These are phyloP conservation scores for Cantharis flavilabris DNA, from an alignment of 2,888 invertebrate species.

Conservation along the genomic window DNA sequence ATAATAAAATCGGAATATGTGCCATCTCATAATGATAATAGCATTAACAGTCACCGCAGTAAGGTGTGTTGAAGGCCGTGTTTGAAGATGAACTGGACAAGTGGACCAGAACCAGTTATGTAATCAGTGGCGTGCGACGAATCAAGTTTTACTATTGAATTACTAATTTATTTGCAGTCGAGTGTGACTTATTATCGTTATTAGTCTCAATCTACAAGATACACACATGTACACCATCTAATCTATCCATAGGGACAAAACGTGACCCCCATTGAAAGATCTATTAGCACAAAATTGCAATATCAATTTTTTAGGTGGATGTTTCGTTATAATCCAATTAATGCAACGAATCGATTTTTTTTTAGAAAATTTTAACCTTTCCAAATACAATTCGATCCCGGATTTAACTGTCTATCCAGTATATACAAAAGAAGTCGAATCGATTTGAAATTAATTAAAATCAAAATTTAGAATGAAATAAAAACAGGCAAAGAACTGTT, in stretches of 20 bases:
- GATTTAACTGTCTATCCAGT: background rate
- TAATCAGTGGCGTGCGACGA: slow-evolving; percentile 18
- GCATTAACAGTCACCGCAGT: slow-evolving; percentile 13
- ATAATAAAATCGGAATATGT: slow-evolving; percentile 16
- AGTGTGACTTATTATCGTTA: slow-evolving; percentile 22
- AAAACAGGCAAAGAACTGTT: background rate
- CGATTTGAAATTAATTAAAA: background rate
- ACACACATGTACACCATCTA: background rate
- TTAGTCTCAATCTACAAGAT: slow-evolving; percentile 2
- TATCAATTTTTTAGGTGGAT: background rate
- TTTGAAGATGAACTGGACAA: slow-evolving; percentile 28
- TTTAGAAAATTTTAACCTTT: background rate
- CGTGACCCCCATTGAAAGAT: slow-evolving; percentile 5
- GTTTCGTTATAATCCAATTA: background rate
- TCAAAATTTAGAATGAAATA: background rate
- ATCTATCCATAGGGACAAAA: slow-evolving; percentile 7
- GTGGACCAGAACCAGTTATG: slow-evolving; percentile 30
- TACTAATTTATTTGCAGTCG: slow-evolving; percentile 11
- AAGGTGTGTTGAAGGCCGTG: slow-evolving; percentile 25
- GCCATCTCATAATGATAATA: slow-evolving; percentile 20
- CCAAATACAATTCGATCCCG: background rate
- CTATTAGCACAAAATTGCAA: background rate
- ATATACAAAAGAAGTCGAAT: background rate
- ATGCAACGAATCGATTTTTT: background rate
- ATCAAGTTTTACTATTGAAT: slow-evolving; percentile 8